phyloP scores from a whole-genome alignment of 2,113 vertebrate species.

The Sceloporus tristichus region DNA sequence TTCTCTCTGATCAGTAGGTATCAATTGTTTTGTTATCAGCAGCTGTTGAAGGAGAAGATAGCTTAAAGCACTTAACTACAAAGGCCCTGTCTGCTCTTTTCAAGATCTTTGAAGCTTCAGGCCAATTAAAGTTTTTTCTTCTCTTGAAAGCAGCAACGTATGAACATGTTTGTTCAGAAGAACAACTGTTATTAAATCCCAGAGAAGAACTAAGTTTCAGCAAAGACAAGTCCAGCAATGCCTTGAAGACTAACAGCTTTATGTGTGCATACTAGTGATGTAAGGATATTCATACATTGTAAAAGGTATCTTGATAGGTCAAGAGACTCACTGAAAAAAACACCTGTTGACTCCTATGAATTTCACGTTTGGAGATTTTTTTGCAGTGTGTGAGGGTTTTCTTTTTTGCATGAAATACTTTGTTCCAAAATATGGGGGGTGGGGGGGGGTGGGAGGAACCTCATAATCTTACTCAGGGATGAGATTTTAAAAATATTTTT shows the following conservation, averaged over 20 bases:
- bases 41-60: not conserved
- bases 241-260: too few relatives aligned
- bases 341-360: too few relatives aligned
- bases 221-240: not conserved
- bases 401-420: too few relatives aligned
- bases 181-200: not conserved
- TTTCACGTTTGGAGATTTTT: too few relatives aligned
- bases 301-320: too few relatives aligned
- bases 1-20: not conserved
- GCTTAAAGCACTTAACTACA: not conserved
- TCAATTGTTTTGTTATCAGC: conserved; percentile 10
- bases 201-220: not conserved
- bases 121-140: not conserved
- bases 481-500: too few relatives aligned
- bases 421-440: too few relatives aligned
- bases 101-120: not conserved
- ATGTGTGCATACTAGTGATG: too few relatives aligned
- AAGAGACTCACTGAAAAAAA: too few relatives aligned
- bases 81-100: conserved; percentile 1
- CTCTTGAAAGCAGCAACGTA: not conserved
- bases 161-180: not conserved
- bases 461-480: not conserved
- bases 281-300: too few relatives aligned
- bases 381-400: too few relatives aligned
- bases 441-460: not conserved